A percentile compares a stretch with the other conserved stretches of the same genome.
These are phyloP conservation scores for Sardina pilchardus DNA, from an alignment of 2,113 vertebrate genomes.

Conservation along the genomic window DNA sequence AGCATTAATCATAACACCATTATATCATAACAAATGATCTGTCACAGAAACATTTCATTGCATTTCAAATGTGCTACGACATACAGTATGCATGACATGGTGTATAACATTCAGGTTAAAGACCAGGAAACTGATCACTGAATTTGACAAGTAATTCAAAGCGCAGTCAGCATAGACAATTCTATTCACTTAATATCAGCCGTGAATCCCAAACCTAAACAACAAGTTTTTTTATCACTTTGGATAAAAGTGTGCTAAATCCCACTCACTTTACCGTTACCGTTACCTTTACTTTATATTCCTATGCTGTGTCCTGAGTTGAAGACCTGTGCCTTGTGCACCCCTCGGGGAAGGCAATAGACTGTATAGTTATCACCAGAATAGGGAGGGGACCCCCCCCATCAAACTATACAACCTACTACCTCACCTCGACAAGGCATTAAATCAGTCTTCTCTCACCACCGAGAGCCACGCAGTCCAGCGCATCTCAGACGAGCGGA, in stretches of 20 bases:
- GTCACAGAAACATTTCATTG: neutral
- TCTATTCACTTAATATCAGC: neutral
- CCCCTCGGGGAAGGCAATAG: conserved; percentile 90
- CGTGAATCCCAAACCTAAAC: too few species aligned
- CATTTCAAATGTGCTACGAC: neutral
- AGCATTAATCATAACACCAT: neutral
- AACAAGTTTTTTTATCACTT: too few species aligned
- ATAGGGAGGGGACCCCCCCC: conserved; percentile 81
- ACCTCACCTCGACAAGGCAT: conserved; percentile 81
- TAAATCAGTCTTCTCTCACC: conserved; percentile 34
- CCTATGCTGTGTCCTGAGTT: neutral
- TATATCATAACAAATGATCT: neutral
- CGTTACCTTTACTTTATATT: neutral
- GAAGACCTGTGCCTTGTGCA: conserved; percentile 54
- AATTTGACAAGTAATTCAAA: neutral
- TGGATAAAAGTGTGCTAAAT: too few species aligned
- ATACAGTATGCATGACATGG: neutral
- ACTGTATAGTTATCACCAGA: conserved; percentile 96
- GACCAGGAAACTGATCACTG: neutral
- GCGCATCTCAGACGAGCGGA: neutral
- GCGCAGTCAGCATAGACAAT: neutral
- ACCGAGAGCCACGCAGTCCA: neutral
- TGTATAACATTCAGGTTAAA: neutral
- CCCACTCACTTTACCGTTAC: too few species aligned
- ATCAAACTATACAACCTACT: conserved; percentile 98